Percentiles rank a stretch among this genome's conserved stretches.
Evolutionary conservation across 2,113 vertebrate species (phyloP).

Genomic region (Rhynchomys soricoides): DNA sequence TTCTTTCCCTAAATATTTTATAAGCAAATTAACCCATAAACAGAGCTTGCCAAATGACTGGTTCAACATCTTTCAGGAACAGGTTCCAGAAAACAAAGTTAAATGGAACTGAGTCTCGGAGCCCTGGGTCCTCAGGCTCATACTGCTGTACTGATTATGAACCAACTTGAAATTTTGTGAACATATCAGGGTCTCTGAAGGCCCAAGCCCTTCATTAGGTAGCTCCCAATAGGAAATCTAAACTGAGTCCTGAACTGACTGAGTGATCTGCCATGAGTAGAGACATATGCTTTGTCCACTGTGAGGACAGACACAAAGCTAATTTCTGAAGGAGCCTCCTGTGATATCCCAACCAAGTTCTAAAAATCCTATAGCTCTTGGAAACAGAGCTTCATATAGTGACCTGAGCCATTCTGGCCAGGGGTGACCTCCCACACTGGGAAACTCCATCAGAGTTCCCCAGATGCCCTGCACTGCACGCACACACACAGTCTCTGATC

Average conservation of each 20-base stretch:
- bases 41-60: conserved; percentile 45
- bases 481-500: neutral
- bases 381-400: neutral
- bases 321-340: neutral
- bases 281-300: neutral
- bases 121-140: neutral
- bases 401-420: too few relatives aligned
- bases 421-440: neutral
- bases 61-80: conserved; percentile 12
- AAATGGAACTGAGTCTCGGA: neutral
- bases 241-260: neutral
- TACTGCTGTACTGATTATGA: accelerated
- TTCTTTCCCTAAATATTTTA: conserved; percentile 72
- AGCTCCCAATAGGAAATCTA: neutral
- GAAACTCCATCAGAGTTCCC: accelerated
- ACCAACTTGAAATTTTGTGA: neutral
- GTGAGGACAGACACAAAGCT: neutral
- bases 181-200: neutral
- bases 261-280: neutral
- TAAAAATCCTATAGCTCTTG: neutral
- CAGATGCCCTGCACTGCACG: neutral
- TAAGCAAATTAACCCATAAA: conserved; percentile 69
- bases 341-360: too few relatives aligned
- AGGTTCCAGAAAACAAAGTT: neutral
- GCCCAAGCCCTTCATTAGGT: neutral